Conservation (phyloP, 92 coral and sea anemone species). For the Porites cylindrica region DNA sequence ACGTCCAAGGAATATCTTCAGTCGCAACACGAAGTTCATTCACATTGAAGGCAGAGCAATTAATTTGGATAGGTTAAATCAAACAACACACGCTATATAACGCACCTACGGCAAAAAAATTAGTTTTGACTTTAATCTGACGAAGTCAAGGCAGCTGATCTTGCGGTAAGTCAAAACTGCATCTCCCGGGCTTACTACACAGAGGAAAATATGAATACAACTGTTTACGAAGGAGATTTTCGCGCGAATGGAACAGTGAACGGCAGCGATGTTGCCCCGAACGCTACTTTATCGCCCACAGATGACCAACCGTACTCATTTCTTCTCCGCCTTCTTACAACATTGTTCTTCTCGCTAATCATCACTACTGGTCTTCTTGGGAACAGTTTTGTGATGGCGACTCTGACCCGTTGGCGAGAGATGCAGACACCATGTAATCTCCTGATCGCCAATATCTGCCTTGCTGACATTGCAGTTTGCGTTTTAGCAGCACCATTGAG, state of each 20-base stretch:
- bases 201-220: conserved; percentile 6
- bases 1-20: neutral
- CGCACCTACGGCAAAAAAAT: conserved; percentile 5
- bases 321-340: neutral
- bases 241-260: neutral
- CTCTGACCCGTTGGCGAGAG: conserved; percentile 68
- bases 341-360: conserved; percentile 60
- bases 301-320: neutral
- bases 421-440: conserved; percentile 78
- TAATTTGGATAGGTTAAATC: neutral
- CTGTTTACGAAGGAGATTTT: neutral
- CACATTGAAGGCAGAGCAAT: conserved; percentile 23
- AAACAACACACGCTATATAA: conserved; percentile 9
- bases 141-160: conserved; percentile 28
- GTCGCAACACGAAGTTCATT: neutral
- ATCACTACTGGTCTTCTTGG: conserved; percentile 64
- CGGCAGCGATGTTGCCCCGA: conserved; percentile 4
- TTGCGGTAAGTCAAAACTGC: neutral
- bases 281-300: neutral
- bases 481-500: conserved; percentile 70
- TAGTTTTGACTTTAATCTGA: conserved; percentile 14
- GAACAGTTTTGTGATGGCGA: conserved; percentile 67
- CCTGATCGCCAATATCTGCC: conserved; percentile 73
- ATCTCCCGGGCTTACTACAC: neutral
- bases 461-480: conserved; percentile 74